These are phyloP conservation scores for Benitochromis conjunctus DNA, from an alignment of 2,113 vertebrate genomes.

Conservation along the genomic window DNA sequence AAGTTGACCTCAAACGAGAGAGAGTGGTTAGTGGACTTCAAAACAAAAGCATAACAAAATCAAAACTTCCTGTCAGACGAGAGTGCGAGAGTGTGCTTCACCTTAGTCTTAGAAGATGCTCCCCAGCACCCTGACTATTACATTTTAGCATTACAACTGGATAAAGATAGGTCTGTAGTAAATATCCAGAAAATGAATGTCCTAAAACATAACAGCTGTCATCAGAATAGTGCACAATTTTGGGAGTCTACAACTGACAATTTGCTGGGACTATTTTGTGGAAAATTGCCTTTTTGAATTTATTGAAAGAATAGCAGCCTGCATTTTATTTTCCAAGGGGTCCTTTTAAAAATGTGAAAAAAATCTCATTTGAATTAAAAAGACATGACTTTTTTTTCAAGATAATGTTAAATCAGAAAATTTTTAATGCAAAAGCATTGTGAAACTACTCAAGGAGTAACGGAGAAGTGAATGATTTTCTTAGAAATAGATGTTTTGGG, in stretches of 20 bases:
- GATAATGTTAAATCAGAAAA: background rate
- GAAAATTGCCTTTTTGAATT: background rate
- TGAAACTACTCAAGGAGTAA: background rate
- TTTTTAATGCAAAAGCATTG: background rate
- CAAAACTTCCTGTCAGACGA: no score
- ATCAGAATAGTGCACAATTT: background rate
- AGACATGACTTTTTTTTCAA: background rate
- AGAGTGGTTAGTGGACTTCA: no score
- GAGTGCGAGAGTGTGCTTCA: no score
- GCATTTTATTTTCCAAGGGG: background rate
- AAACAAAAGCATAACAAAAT: no score
- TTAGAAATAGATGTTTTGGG: background rate
- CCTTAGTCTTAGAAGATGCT: no score
- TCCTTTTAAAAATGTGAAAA: background rate
- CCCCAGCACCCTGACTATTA: background rate
- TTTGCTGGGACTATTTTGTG: rapidly evolving
- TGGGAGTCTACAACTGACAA: background rate
- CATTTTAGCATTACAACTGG: background rate
- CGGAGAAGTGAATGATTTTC: background rate
- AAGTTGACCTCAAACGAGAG: no score
- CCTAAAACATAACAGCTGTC: background rate
- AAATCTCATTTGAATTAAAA: background rate
- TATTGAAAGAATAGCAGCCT: background rate
- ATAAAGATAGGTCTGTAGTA: background rate
- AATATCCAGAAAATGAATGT: background rate